Evolutionary conservation across 1,140 invertebrate genomes (phyloP), one percentile per base, ranked within the genome.

Genomic region (Leptinotarsa lineolata): DNA sequence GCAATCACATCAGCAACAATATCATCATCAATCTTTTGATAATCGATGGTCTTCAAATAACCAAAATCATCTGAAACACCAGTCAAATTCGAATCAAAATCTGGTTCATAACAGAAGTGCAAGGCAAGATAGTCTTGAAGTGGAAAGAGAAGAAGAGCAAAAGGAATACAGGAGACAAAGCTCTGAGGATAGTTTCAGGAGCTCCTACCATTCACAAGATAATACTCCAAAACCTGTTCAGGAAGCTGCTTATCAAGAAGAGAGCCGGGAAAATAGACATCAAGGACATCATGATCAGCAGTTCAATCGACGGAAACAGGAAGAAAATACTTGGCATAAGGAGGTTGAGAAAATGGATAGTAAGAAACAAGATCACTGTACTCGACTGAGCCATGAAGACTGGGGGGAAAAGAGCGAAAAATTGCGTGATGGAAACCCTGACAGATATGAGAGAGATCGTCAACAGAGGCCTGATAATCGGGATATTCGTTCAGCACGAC

Each of bases 401-500:
- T 68, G 74, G 39, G 54, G 74, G 12, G 79, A 82, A 4, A 77
- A 74, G 64, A 63, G 72, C 46, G 78, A 83, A 16, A 81, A 80
- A 61, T 71, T 78, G 21, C 67, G 75, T 44, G 79, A 81, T 39
- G 75, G 76, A 12, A 73, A 77, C 45, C 16, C 39, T 44, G 84
- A 85, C 4, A 81, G 46, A 8, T 66, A 64, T 30, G 70, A 72
- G 15, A 65, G 39, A 68, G 70, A 72, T 39, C 54, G 82, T 45
- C 88, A 88, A 66, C 84, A 88, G 11, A 88, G 88, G 0, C 86
- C 88, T n/a, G 83, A 88, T 72, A 89, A 87, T 75, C 84, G 87
- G 39, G 81, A 87, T 1, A 89, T 88, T 1, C 82, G 88, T 45
- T 88, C 89, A 63, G 89, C 88, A 0, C 85, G 88, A 68, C 83